phyloP scores from a whole-genome alignment of 2,113 vertebrate genomes.

The Rhipidura dahli region DNA sequence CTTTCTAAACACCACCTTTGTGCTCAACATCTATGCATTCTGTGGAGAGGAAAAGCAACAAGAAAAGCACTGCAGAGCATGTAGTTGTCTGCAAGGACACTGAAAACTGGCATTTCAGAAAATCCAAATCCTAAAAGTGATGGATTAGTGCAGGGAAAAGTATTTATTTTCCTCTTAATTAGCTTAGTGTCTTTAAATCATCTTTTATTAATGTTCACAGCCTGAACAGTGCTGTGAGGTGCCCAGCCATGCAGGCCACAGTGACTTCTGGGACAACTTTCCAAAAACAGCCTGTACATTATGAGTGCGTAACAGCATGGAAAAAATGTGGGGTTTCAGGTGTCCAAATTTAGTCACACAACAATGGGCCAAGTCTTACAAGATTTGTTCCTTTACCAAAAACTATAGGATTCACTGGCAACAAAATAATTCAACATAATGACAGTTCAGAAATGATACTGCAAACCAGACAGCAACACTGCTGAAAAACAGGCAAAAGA shows the following conservation, averaged over 20 bases:
- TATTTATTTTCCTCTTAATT: neutral
- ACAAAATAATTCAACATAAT: neutral
- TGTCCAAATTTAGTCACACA: neutral
- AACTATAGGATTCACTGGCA: neutral
- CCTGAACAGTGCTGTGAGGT: neutral
- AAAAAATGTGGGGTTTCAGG: neutral
- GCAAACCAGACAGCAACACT: neutral
- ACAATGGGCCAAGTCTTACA: neutral
- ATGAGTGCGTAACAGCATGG: neutral
- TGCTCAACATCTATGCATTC: neutral
- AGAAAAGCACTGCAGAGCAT: neutral
- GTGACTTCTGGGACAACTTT: neutral
- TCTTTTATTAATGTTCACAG: neutral
- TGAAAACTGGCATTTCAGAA: neutral
- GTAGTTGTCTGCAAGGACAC: neutral
- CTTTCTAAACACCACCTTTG: neutral
- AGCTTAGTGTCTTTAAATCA: neutral
- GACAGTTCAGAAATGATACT: neutral
- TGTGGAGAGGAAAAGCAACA: neutral
- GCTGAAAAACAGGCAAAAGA: neutral
- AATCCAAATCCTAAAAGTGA: neutral
- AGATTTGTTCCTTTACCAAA: neutral
- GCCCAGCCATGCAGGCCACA: neutral
- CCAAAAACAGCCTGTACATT: neutral
- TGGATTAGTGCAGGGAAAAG: neutral